These are phyloP conservation scores for Boloria euphrosyne DNA, from an alignment of 2,888 invertebrate genomes.

Conservation along the genomic window DNA sequence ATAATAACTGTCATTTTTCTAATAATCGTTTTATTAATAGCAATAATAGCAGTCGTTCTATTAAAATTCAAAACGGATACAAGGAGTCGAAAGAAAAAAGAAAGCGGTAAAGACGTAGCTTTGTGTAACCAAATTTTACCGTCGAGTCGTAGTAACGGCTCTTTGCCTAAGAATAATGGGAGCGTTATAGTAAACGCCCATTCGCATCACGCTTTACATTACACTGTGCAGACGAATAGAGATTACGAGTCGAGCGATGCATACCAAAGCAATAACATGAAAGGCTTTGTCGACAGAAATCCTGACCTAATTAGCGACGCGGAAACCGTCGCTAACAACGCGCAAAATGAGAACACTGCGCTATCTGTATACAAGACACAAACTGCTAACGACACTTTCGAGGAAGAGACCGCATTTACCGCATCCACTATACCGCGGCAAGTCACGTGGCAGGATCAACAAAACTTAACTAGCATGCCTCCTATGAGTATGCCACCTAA, in stretches of 20 bases:
- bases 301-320: slow-evolving; percentile 91
- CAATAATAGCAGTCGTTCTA: slow-evolving; percentile 85
- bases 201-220: slow-evolving; percentile 81
- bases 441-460: slow-evolving; percentile 82
- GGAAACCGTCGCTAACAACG: slow-evolving; percentile 82
- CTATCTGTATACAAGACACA: slow-evolving; percentile 75
- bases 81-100: slow-evolving; percentile 78
- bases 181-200: slow-evolving; percentile 80
- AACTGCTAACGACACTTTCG: slow-evolving; percentile 65
- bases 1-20: slow-evolving; percentile 85
- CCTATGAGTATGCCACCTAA: slow-evolving; percentile 77
- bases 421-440: slow-evolving; percentile 72
- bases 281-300: slow-evolving; percentile 85
- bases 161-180: slow-evolving; percentile 81
- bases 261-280: slow-evolving; percentile 76
- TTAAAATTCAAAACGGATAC: slow-evolving; percentile 80
- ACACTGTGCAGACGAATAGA: slow-evolving; percentile 74
- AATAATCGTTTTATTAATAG: slow-evolving; percentile 84
- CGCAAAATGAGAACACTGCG: slow-evolving; percentile 72
- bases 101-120: slow-evolving; percentile 84
- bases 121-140: slow-evolving; percentile 81
- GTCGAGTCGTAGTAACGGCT: slow-evolving; percentile 71
- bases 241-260: slow-evolving; percentile 82
- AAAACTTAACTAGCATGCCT: slow-evolving; percentile 57
- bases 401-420: slow-evolving; percentile 72